Percentiles rank a stretch among this genome's conserved stretches.
These are phyloP conservation scores for Anoplolepis gracilipes DNA, from an alignment of 1,140 invertebrate species.

Conservation along the genomic window DNA sequence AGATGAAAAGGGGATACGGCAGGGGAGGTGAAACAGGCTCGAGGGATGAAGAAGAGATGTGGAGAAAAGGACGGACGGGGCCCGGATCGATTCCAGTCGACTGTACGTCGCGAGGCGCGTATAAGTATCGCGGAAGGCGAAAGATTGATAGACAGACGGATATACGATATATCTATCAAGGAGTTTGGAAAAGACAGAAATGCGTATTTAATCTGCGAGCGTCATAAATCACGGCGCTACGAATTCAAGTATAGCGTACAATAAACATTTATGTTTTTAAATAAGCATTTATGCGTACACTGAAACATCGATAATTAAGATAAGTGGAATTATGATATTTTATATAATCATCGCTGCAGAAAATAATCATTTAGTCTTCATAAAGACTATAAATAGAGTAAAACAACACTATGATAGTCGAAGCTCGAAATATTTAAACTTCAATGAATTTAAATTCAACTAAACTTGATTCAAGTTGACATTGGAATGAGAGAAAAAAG, in stretches of 20 bases:
- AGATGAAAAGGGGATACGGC: constrained; percentile 32
- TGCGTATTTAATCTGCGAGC: constrained; percentile 39
- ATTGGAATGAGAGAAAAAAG: background rate
- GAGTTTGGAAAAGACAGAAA: constrained; percentile 41
- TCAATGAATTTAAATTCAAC: background rate
- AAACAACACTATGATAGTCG: background rate
- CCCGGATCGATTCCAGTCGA: constrained; percentile 60
- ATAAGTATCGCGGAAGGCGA: constrained; percentile 46
- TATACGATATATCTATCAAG: constrained; percentile 53
- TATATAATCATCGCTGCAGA: background rate
- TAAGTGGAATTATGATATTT: constrained; percentile 28
- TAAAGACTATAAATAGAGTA: background rate
- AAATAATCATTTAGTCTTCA: background rate
- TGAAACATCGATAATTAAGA: background rate
- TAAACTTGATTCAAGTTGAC: background rate
- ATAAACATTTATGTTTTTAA: constrained; percentile 1
- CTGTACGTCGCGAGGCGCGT: constrained; percentile 54
- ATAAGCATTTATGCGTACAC: background rate
- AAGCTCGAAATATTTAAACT: no score
- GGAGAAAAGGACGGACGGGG: constrained; percentile 59
- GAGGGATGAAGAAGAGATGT: constrained; percentile 48
- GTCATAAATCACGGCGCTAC: constrained; percentile 34
- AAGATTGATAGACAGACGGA: constrained; percentile 58
- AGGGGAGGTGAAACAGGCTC: background rate
- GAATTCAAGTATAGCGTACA: constrained; percentile 5